Base-by-base conservation (phyloP, 2,797 vertebrate species). In the Setipinna tenuifilis region DNA sequence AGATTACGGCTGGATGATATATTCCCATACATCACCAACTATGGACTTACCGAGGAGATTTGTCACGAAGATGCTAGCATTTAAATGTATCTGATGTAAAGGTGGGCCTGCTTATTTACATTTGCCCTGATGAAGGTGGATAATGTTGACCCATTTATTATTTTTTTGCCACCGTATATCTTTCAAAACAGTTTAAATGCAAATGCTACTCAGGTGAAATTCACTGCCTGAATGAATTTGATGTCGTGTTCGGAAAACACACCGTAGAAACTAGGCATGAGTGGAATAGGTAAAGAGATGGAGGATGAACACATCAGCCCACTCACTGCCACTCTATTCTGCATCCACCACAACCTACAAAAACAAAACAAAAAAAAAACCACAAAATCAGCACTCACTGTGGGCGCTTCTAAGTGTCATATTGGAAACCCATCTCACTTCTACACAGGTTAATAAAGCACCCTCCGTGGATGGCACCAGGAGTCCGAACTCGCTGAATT, bases 401-500 rank as follows among this genome's bases (percentile, higher is more conserved):
- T 21, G 71, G 17, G 71, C 19, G 17, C 35, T 31, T 31, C 35
- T 21, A 78, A 78, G 35, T 78, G 35, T 4, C 31, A 44, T 78
- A 78, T 78, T 78, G 35, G 35, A 78, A 78, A 78, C 19, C 35
- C 12, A 35, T 14, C 65, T 17, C 65, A 71, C 62, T 71, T 71
- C 31, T 31, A 25, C 31, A 1, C 31, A 78, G 71, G 71, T 41
- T 78, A 78, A 78, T 78, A 91, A 94, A 92, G 86, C 89, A 88
- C 88, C 78, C 90, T 93, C 93, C 91, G 91, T 89, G 90, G 92
- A 92, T 89, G 87, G 89, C 83, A 82, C 88, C 89, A 88, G 91
- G 93, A 90, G 90, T 88, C 93, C 92, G 91, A 86, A 41, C 46
- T 87, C 90, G 93, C 91, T 91, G 93, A 93, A 92, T 90, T 90